Evolutionary conservation across 2,888 invertebrate species (phyloP).

Genomic region (Limenitis camilla): DNA sequence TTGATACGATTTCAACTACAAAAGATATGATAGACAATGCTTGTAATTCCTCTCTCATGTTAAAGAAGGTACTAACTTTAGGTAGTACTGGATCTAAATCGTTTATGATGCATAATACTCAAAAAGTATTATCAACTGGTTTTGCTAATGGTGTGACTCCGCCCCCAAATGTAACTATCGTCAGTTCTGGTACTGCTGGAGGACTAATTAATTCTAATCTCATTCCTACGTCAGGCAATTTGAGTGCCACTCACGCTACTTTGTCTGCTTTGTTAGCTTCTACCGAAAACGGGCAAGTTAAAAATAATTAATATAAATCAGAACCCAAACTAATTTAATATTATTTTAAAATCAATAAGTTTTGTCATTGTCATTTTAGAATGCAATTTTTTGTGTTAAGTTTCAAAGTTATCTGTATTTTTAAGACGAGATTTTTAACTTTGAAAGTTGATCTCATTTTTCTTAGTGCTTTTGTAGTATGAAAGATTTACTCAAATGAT

Average conservation of each 20-base stretch:
- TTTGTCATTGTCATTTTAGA: too few relatives aligned
- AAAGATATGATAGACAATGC: conserved; percentile 72
- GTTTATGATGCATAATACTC: conserved; percentile 70
- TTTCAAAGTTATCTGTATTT: too few relatives aligned
- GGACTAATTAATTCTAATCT: conserved; percentile 41
- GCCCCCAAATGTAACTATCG: conserved; percentile 67
- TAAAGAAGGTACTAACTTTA: conserved; percentile 67
- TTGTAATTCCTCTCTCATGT: conserved; percentile 68
- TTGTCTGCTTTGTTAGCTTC: conserved; percentile 61
- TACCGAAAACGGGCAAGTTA: conserved; percentile 33
- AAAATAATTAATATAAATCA: conserved; percentile 21
- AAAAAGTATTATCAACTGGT: conserved; percentile 64
- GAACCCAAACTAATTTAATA: too few relatives aligned
- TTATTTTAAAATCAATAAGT: too few relatives aligned
- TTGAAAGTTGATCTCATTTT: neutral
- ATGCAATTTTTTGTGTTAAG: too few relatives aligned
- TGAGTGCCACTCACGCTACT: conserved; percentile 69
- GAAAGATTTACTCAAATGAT: neutral
- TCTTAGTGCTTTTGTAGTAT: neutral
- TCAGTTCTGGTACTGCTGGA: conserved; percentile 56
- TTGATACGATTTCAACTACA: conserved; percentile 61
- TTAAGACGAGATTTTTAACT: neutral
- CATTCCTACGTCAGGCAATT: conserved; percentile 53
- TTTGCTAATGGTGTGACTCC: conserved; percentile 62
- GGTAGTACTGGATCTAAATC: conserved; percentile 67